A percentile compares a stretch with the other conserved stretches of the same genome.
phyloP scores from a whole-genome alignment of 2,888 invertebrate genomes.

The Rhaphigaster nebulosa region DNA sequence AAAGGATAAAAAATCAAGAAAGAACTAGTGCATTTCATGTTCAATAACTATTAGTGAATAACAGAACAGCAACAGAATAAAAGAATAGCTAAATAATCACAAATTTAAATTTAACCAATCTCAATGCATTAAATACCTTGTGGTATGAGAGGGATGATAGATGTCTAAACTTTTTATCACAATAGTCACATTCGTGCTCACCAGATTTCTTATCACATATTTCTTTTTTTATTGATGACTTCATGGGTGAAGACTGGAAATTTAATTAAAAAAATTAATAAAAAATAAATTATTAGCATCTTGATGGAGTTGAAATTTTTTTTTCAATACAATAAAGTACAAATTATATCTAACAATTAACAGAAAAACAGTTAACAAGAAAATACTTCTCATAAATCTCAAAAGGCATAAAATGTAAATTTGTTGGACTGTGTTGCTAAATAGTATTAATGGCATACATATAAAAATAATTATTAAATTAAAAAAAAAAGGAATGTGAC shows the following conservation, averaged over 20 bases:
- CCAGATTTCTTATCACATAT: constrained; percentile 27
- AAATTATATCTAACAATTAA: neutral
- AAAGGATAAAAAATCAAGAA: neutral
- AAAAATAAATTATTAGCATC: neutral
- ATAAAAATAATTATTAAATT: no score
- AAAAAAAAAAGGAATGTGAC: no score
- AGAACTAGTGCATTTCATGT: neutral
- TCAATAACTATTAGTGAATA: neutral
- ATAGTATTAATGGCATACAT: no score
- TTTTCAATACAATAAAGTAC: neutral
- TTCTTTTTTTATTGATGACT: neutral
- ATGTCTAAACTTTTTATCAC: constrained; percentile 79
- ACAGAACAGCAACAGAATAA: neutral
- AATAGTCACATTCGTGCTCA: constrained; percentile 74
- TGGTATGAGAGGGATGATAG: constrained; percentile 83
- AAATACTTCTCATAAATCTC: no score
- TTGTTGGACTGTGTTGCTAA: no score
- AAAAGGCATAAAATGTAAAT: neutral
- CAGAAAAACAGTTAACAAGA: no score
- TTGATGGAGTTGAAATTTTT: neutral
- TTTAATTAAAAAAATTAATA: neutral
- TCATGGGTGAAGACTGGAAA: neutral
- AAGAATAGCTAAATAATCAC: neutral
- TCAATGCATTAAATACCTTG: constrained; percentile 66
- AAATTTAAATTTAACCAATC: neutral